These are phyloP conservation scores for Campylorhamphus procurvoides DNA, from an alignment of 2,113 vertebrate genomes.

Conservation along the genomic window DNA sequence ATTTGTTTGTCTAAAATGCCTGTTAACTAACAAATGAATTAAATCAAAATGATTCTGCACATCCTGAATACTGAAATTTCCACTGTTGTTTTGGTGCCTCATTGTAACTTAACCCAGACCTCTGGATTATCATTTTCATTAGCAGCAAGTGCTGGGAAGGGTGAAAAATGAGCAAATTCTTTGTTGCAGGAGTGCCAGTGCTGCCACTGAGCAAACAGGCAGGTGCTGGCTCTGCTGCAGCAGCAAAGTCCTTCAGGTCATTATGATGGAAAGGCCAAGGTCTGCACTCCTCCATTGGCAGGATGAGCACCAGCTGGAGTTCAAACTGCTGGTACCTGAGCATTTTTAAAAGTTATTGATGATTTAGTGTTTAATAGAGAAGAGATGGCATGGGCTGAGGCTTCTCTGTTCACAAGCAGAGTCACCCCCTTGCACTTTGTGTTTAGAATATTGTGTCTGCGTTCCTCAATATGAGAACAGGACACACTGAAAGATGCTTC, in stretches of 20 bases:
- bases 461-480: rapidly evolving
- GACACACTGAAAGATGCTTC: not conserved
- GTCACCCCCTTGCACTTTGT: not conserved
- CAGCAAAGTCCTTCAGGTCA: conserved; percentile 7
- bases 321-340: not conserved
- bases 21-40: not conserved
- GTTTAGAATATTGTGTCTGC: not conserved
- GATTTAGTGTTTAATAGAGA: not conserved
- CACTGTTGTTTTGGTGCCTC: not conserved
- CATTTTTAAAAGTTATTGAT: not conserved
- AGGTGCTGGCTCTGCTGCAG: conserved; percentile 38
- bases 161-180: conserved; percentile 40
- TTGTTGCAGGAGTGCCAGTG: not conserved
- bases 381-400: not conserved
- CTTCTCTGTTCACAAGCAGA: not conserved
- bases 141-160: conserved; percentile 3
- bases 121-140: conserved; percentile 14
- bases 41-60: not conserved
- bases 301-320: conserved; percentile 5
- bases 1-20: not conserved
- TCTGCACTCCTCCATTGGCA: not conserved
- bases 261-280: not conserved
- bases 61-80: not conserved
- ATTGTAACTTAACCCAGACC: not conserved
- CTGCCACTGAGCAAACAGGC: conserved; percentile 1